Evolutionary conservation across 2,797 vertebrate genomes (phyloP), one percentile per base, ranked within the genome.

Genomic region (Tarsius wallacei): DNA sequence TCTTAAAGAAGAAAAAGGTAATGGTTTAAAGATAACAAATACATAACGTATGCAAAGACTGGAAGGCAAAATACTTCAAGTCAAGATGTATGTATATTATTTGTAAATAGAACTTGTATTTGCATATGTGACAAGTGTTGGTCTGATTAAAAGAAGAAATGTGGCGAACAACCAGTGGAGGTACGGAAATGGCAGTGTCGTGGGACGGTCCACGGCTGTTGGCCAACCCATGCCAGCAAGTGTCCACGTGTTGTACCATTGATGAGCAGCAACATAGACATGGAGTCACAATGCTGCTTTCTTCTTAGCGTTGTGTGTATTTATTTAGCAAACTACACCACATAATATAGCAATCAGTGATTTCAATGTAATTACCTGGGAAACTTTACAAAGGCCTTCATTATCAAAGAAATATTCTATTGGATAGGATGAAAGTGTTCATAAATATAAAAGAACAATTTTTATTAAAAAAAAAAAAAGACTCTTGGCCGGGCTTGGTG

Each of bases 1-100:
- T 21, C 47, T 94, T 86, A 98, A 98, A 97, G 47, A 97, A 7
- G 89, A 96, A 92, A 98, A 98, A 97, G 51, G 0, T 98, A 98
- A 97, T 74, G 49, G 80, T 92, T 82, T 11, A 73, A 89, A 88
- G 33, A 57, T 88, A 0, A 95, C 94, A 93, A 96, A 19, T 59
- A 83, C 14, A 53, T 42, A 42, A 42, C 7, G 42, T 42, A 66
- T 81, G 4, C 31, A 83, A 89, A 26, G 17, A 3, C 24, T 3
- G n/a, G 10, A 90, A 90, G 3, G 3, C 4, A 71, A 85, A 90
- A 49, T 80, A 70, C 28, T 84, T 85, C 76, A 49, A 78, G 5
- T 73, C 57, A 64, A 57, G 55, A 42, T 49, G 53, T 55, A 51
- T 87, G 71, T 76, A 59, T 68, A 31, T 82, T 2, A 63, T 16